Evolutionary conservation across 2,113 vertebrate genomes (phyloP).

Genomic region (Saimiri boliviensis): DNA sequence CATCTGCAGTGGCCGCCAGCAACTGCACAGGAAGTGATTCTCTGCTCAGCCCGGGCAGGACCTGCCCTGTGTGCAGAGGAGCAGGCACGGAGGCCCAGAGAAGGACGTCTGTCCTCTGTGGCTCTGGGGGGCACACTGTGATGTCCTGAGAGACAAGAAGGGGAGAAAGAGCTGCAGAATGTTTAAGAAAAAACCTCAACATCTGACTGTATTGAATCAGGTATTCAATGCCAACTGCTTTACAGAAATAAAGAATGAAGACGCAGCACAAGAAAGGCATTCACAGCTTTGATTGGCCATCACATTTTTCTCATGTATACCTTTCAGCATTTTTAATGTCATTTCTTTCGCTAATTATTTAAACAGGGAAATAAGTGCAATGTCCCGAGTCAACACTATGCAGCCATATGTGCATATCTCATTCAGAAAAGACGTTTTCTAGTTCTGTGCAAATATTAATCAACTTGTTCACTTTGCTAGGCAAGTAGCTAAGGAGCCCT

Average conservation of each 20-base stretch:
- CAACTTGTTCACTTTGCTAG: neutral
- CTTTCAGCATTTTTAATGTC: neutral
- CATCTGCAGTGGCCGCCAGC: constrained; percentile 7
- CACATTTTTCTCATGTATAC: neutral
- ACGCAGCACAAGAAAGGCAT: neutral
- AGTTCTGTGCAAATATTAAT: constrained; percentile 39
- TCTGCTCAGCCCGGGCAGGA: constrained; percentile 22
- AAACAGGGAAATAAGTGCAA: neutral
- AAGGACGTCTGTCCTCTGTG: constrained; percentile 27
- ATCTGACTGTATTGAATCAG: neutral
- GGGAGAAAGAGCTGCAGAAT: neutral
- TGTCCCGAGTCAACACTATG: neutral
- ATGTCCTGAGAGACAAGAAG: neutral
- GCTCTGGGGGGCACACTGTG: constrained; percentile 33
- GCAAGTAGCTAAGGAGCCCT: neutral
- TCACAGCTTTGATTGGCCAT: neutral
- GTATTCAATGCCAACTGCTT: neutral
- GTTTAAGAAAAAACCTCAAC: neutral
- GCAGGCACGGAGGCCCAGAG: neutral
- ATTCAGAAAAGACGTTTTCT: neutral
- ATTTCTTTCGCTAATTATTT: constrained; percentile 52
- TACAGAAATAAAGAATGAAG: neutral
- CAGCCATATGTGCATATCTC: neutral
- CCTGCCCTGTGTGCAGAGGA: neutral
- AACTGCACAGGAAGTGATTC: constrained; percentile 48